phyloP scores from a whole-genome alignment of 2,888 invertebrate species.

The Lymantria monacha region DNA sequence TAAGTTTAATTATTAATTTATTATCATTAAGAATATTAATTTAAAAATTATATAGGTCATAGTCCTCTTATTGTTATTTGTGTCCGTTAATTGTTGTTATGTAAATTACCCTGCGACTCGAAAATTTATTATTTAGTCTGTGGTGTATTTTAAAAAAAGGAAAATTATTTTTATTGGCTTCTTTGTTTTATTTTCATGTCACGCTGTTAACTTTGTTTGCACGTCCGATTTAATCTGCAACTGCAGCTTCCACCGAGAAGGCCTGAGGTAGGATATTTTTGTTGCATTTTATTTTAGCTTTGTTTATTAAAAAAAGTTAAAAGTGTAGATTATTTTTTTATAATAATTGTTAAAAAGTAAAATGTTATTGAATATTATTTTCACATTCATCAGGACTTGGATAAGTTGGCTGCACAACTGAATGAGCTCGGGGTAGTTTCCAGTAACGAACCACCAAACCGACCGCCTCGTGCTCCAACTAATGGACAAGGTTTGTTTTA shows the following conservation, averaged over 20 bases:
- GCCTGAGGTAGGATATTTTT: constrained; percentile 90
- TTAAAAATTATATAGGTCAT: too few relatives aligned
- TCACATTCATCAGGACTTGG: constrained; percentile 89
- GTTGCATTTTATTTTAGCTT: constrained; percentile 22
- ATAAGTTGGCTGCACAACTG: constrained; percentile 97
- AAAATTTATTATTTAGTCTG: too few relatives aligned
- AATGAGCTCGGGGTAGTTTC: constrained; percentile 94
- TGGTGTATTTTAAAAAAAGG: too few relatives aligned
- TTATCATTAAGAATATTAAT: too few relatives aligned
- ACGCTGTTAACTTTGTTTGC: constrained; percentile 79
- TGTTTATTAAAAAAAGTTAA: background rate
- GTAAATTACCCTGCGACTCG: too few relatives aligned
- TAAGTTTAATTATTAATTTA: too few relatives aligned
- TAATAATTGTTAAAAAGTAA: background rate
- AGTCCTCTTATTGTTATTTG: too few relatives aligned
- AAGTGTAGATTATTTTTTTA: background rate
- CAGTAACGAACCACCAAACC: constrained; percentile 85
- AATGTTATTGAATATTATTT: constrained; percentile 11
- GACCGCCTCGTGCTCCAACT: constrained; percentile 72
- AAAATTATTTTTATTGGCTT: constrained; percentile 59
- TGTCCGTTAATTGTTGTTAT: too few relatives aligned
- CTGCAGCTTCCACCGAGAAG: constrained; percentile 92
- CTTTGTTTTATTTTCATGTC: constrained; percentile 76
- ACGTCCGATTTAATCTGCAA: constrained; percentile 59
- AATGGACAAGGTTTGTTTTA: constrained; percentile 67